Base-by-base conservation (phyloP, 2,113 vertebrate genomes). In the Oriolus oriolus region DNA sequence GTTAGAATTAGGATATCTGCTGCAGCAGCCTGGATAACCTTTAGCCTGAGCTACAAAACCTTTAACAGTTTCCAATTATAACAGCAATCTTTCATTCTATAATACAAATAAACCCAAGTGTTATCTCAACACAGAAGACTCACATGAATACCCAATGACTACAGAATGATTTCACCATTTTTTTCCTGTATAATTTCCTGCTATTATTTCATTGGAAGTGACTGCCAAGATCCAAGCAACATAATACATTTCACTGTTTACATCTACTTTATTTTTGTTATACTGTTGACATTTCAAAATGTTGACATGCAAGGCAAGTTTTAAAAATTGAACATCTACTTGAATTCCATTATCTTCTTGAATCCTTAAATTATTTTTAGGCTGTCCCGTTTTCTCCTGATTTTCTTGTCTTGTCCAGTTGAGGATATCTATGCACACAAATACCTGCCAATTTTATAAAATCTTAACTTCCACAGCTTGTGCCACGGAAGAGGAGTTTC, bases 121-220 rank as follows among this genome's bases (percentile, higher is more conserved):
- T 98, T 97, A 97, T 97, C 97, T 97, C 91, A 24, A 31, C 84
- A 90, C 95, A 95, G 94, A 96, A 96, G 96, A 96, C 95, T 92
- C 93, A 87, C 84, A 94, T 79, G 75, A 92, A 94, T 75, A 94
- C 41, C 83, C 91, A 92, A 56, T 87, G 91, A 73, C 92, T 87
- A 69, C 93, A 91, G 95, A 91, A 83, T 90, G 97, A 96, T 96
- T 95, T 91, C 89, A 97, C 63, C 39, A 26, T 81, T 86, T 96
- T 96, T 95, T 95, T 81, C 21, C 71, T 82, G 89, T 90, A 86
- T 81, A 76, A 95, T 97, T 97, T 98, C 97, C 97, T 97, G 92
- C 94, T 90, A 97, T 98, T 97, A 95, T 98, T 97, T 96, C 65
- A 71, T 49, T 80, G 28, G 80, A 63, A 47, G 20, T n/a, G 56